Evolutionary conservation across 2,797 vertebrate genomes (phyloP), one percentile per base, ranked within the genome.

Genomic region (Iguana delicatissima): DNA sequence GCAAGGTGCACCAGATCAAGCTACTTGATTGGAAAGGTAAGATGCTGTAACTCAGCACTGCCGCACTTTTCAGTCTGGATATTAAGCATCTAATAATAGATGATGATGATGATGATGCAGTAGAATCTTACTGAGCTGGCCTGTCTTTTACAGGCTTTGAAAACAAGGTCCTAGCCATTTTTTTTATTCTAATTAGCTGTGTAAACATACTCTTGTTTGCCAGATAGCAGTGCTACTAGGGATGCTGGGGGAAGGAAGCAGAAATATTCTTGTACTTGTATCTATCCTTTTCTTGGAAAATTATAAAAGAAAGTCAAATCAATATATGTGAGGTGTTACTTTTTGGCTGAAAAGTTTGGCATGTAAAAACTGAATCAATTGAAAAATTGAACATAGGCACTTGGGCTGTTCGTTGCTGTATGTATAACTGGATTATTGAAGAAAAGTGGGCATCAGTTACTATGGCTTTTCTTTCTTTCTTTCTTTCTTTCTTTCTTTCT

Each of bases 221-320:
- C 18, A 32, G 57, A 26, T 67, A 38, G 67, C 59, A 22, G 9
- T 50, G 38, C 3, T 62, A 14, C 67, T 84, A 84, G 26, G 1
- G 32, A 82, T 69, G 2, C 67, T 69, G 26, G 67, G 8, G 24
- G 52, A 69, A 42, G 35, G 82, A 4, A 1, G 22, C 14, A 1
- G 0, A 0, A 16, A 0, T 0, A 1, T 82, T 88, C 14, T 50
- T 55, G 42, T 38, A 0, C 0, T 0, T 29, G 5, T 0, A 24
- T 16, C 87, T 90, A 80, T 12, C 62, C 2, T 85, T 55, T 69
- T 35, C 50, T 12, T 67, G 4, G 0, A 2, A 9, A 1, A 0
- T n/a, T 6, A 1, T 7, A 9, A 24, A 20, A 87, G 29, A 55
- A 62, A 4, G 73, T 55, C 59, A 12, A 59, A 81, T 35, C 29